Conservation (phyloP, 1,140 invertebrate species). For the Ceratina australensis region DNA sequence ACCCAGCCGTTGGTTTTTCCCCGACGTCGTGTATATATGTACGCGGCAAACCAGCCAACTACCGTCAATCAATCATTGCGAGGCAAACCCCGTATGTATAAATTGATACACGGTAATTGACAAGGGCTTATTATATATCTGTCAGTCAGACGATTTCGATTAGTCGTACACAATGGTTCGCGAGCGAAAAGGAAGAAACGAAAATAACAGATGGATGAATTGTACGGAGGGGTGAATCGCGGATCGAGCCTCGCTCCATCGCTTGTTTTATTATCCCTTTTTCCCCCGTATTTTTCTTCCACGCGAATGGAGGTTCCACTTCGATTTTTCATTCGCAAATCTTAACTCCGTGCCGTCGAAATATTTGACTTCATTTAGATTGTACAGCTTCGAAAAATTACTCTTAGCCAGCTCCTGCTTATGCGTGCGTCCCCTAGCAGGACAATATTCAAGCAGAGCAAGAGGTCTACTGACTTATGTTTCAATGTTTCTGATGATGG, state of each 20-base stretch:
- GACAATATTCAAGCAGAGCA: too few species aligned
- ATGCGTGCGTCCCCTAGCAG: too few species aligned
- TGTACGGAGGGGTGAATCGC: background rate
- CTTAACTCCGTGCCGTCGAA: too few species aligned
- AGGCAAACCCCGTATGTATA: slow-evolving; percentile 68
- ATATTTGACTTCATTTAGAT: too few species aligned
- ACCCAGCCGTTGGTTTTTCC: slow-evolving; percentile 20
- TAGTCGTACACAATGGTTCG: slow-evolving; percentile 18
- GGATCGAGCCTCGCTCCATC: background rate
- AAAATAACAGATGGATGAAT: slow-evolving; percentile 3
- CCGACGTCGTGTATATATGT: slow-evolving; percentile 24
- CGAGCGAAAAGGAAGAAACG: background rate
- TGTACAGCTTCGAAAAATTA: too few species aligned
- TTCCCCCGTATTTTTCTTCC: slow-evolving; percentile 20
- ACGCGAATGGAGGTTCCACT: slow-evolving; percentile 14
- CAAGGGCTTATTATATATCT: slow-evolving; percentile 74
- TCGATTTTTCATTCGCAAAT: slow-evolving; percentile 7
- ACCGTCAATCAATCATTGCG: slow-evolving; percentile 72
- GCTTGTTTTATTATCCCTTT: slow-evolving; percentile 23
- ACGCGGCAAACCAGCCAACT: slow-evolving; percentile 26
- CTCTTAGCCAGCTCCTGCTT: too few species aligned
- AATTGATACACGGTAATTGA: slow-evolving; percentile 73
- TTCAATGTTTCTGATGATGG: too few species aligned
- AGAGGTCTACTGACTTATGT: too few species aligned
- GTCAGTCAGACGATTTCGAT: slow-evolving; percentile 68